Base-by-base conservation (phyloP, 1,140 invertebrate species). In the Cheumatopsyche charites region DNA sequence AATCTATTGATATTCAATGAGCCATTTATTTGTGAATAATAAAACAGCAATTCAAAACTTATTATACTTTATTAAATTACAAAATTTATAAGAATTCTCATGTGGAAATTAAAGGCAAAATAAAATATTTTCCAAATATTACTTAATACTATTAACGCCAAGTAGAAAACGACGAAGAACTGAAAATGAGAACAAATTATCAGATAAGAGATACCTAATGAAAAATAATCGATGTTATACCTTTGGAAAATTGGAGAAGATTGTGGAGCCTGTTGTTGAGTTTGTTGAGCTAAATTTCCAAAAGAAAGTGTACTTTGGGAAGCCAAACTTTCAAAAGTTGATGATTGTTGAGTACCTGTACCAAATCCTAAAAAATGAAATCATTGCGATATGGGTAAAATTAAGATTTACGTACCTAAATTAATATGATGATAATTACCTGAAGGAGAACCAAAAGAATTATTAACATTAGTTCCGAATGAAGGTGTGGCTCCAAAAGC, bases 231-330 rank as follows among this genome's bases (percentile, higher is more conserved):
- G 36, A 29, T 25, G 61, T 19, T 12, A 45, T 58, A 84, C 82
- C 79, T 76, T 52, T 83, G 82, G 70, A 83, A 84, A 77, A 36
- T 47, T n/a, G 66, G 62, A 75, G 45, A 23, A n/a, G 80, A 79
- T 2, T 78, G 73, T 2, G 77, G 76, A 49, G 77, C 79, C 1
- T 74, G 76, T 45, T 76, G 79, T 0, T 76, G 77, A 13, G 80
- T 78, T 47, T 83, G 82, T 49, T 84, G 82, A 4, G 83, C 83
- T 7, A 84, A 73, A 75, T 84, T 84, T 13, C 83, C 83, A 73
- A 84, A 84, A 0, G 82, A 82, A n/a, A 84, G 73, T 21, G 82
- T 84, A 75, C 83, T 84, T 75, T 84, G 83, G 4, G 79, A 81
- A 1, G 83, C 83, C 63, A 84, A 69, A 74, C 72, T 82, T 74